Evolutionary conservation across 2,888 invertebrate species (phyloP), one percentile per base, ranked within the genome.

Genomic region (Notodromas monacha): DNA sequence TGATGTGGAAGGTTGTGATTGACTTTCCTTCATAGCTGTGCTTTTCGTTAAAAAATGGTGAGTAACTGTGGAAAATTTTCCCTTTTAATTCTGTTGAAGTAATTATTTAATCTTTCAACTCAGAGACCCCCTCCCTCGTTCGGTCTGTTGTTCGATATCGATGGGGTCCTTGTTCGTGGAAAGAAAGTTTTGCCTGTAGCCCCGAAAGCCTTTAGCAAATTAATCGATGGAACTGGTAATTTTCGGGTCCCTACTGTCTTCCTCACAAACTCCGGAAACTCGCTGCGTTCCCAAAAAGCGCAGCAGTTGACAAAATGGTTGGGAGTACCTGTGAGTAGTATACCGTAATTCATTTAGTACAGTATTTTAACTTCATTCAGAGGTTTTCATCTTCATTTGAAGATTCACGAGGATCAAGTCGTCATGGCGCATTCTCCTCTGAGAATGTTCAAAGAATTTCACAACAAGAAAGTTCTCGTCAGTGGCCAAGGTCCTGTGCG

Each of bases 141-240:
- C 45, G 64, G 63, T n/a, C 47, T 65, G 29, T 46, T 64, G 21
- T 61, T 65, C 41, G 64, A 65, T 41, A 63, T 65, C 36, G 64
- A 65, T 43, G 65, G 64, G 2, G 64, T 65, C 2, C 55, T 65
- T 39, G 57, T 60, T 3, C 47, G 63, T 30, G 64, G 63, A 2
- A 52, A 54, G 36, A 52, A 52, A 32, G 49, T 63, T 4, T 42
- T 65, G 27, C 60, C 63, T 8, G 51, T 55, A 11, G 61, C 61
- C 2, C 53, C 49, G 31, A 56, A 61, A 35, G 56, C 60, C 2
- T 61, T 65, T 41, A 45, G 50, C 14, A 45, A 52, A 28, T 45
- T 64, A 11, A 50, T 54, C 5, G 56, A 58, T 37, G 37, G 47
- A 4, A 42, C 51, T 35, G 57, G 58, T 6, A 52, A 56, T 36